Evolutionary conservation across 2,888 invertebrate genomes (phyloP).

Genomic region (Drosophila koepferae): DNA sequence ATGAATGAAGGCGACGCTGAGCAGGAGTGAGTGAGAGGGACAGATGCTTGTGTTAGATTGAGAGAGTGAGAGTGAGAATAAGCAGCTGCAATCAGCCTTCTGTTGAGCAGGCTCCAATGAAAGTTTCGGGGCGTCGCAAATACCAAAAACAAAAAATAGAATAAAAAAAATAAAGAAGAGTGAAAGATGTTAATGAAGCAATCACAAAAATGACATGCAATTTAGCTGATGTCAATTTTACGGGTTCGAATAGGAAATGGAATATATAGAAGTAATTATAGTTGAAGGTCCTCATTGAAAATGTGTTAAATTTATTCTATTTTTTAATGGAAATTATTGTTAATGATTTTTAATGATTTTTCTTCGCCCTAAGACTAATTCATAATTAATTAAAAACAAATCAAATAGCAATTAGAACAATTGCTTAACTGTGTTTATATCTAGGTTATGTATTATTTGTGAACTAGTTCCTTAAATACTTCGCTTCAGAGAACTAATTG

Average conservation of each 20-base stretch:
- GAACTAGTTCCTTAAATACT: neutral
- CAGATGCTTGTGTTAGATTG: neutral
- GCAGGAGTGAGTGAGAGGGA: neutral
- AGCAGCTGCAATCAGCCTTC: slow-evolving; percentile 37
- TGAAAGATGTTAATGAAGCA: slow-evolving; percentile 44
- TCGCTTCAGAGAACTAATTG: neutral
- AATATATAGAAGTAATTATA: slow-evolving; percentile 19
- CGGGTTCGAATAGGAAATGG: slow-evolving; percentile 6
- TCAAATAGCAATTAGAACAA: too few relatives aligned
- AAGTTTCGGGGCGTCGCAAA: slow-evolving; percentile 21
- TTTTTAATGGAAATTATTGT: neutral
- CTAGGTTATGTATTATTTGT: neutral
- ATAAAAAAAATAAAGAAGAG: neutral
- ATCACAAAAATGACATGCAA: slow-evolving; percentile 52
- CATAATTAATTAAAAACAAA: too few relatives aligned
- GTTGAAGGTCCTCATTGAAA: neutral
- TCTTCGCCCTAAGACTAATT: too few relatives aligned
- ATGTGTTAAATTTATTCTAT: neutral
- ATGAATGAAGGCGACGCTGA: slow-evolving; percentile 40
- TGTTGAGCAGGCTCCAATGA: slow-evolving; percentile 56
- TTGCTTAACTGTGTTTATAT: neutral
- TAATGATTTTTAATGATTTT: neutral
- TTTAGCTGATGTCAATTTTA: slow-evolving; percentile 46
- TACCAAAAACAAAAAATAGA: slow-evolving; percentile 10
- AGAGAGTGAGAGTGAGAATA: neutral